Evolutionary conservation across 2,888 invertebrate species (phyloP).

Genomic region (Cheilosia grossa): DNA sequence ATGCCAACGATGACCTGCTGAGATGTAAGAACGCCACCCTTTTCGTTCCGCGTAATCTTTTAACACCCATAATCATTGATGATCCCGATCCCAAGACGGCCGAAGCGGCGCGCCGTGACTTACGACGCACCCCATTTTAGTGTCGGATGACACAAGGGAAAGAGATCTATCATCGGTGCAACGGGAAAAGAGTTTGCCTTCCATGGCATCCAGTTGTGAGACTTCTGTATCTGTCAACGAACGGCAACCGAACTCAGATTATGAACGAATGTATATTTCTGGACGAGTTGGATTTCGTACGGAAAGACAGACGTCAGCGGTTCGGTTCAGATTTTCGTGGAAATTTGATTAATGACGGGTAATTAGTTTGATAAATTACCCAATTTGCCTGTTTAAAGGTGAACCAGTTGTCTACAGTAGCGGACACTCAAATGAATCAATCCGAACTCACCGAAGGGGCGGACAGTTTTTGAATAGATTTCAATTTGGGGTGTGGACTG

Average conservation of each 20-base stretch:
- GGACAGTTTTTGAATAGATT: slow-evolving; percentile 46
- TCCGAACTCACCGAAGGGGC: slow-evolving; percentile 28
- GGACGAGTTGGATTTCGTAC: slow-evolving; percentile 13
- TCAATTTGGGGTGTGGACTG: slow-evolving; percentile 31
- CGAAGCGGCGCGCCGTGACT: slow-evolving; percentile 9
- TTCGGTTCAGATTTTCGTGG: slow-evolving; percentile 40
- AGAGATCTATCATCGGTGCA: slow-evolving; percentile 30
- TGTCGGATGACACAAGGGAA: slow-evolving; percentile 28
- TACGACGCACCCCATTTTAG: slow-evolving; percentile 44
- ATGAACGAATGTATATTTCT: slow-evolving; percentile 17
- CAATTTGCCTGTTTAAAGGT: slow-evolving; percentile 32
- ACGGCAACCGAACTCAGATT: slow-evolving; percentile 1
- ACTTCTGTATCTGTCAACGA: slow-evolving; percentile 27
- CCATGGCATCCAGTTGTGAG: slow-evolving; percentile 13
- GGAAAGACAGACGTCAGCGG: slow-evolving; percentile 15
- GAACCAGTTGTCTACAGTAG: slow-evolving; percentile 16
- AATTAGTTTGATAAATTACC: slow-evolving; percentile 62
- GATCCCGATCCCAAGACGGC: slow-evolving; percentile 28
- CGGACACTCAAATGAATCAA: slow-evolving; percentile 27
- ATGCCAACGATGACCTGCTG: slow-evolving; percentile 37
- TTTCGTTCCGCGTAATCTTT: slow-evolving; percentile 27
- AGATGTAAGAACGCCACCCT: slow-evolving; percentile 15
- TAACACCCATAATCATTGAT: slow-evolving; percentile 37
- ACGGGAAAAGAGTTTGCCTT: slow-evolving; percentile 7
- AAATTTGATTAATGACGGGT: slow-evolving; percentile 61